A percentile compares a stretch with the other conserved stretches of the same genome.
Evolutionary conservation across 2,797 vertebrate genomes (phyloP).

Genomic region (Menidia menidia): DNA sequence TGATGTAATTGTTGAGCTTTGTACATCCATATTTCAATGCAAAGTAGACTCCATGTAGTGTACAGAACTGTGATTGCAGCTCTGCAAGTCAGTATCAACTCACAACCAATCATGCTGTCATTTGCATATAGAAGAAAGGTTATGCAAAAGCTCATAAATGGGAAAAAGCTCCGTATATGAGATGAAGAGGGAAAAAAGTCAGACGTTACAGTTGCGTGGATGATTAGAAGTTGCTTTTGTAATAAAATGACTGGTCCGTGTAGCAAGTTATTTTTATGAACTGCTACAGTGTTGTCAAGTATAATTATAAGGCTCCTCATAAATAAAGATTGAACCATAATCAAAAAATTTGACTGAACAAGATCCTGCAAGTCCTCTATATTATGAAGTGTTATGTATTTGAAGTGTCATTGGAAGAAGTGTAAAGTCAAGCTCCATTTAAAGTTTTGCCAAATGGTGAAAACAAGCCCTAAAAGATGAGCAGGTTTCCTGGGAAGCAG

Average conservation of each 20-base stretch:
- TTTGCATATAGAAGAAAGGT: not conserved
- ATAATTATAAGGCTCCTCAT: no score
- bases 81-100: not conserved
- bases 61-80: not conserved
- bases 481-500: conserved; percentile 40
- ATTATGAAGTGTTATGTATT: conserved; percentile 49
- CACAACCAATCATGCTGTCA: not conserved
- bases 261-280: conserved; percentile 40
- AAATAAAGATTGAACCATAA: no score
- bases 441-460: conserved; percentile 47
- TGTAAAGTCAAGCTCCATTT: conserved; percentile 40
- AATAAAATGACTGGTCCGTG: conserved; percentile 4
- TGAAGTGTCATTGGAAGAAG: conserved; percentile 48
- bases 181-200: not conserved
- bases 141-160: not conserved
- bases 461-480: conserved; percentile 54
- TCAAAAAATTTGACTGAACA: no score
- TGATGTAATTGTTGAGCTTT: not conserved
- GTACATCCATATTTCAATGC: no score
- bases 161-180: not conserved
- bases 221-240: no score
- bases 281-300: conserved; percentile 22
- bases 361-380: no score
- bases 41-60: not conserved
- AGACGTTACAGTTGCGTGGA: not conserved